Evolutionary conservation across 2,797 vertebrate species (phyloP).

Genomic region (Atherinosoma microstoma): DNA sequence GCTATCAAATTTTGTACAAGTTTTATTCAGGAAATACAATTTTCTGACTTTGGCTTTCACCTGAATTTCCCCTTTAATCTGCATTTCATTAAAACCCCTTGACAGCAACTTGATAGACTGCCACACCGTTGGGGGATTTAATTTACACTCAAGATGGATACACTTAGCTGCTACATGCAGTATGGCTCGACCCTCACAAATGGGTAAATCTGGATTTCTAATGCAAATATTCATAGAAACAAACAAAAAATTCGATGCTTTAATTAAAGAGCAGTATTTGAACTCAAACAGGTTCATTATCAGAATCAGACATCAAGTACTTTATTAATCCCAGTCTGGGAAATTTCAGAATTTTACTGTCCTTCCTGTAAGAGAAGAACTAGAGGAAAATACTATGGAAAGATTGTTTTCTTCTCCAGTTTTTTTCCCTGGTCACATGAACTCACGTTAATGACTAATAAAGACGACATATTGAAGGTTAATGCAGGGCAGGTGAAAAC

Average conservation of each 20-base stretch:
- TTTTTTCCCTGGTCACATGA: background rate
- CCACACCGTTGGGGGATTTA: background rate
- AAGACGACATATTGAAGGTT: conserved; percentile 5
- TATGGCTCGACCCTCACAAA: too few relatives aligned
- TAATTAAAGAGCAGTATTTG: too few relatives aligned
- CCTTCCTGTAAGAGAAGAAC: background rate
- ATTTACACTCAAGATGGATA: background rate
- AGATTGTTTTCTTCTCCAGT: background rate
- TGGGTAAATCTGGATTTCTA: too few relatives aligned
- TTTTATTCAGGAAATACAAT: background rate
- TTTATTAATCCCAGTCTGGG: too few relatives aligned
- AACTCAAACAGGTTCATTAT: too few relatives aligned
- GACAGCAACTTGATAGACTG: background rate
- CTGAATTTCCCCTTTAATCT: background rate
- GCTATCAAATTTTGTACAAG: too few relatives aligned
- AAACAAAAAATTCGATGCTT: too few relatives aligned
- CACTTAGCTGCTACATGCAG: too few relatives aligned
- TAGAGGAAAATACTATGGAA: background rate
- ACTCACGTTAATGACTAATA: conserved; percentile 4
- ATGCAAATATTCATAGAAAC: too few relatives aligned
- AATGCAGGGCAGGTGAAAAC: background rate
- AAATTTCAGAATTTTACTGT: too few relatives aligned
- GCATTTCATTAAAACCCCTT: background rate
- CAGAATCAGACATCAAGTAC: too few relatives aligned
- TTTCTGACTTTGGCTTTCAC: background rate